phyloP scores from a whole-genome alignment of 2,797 vertebrate genomes.

The Carcharodon carcharias region DNA sequence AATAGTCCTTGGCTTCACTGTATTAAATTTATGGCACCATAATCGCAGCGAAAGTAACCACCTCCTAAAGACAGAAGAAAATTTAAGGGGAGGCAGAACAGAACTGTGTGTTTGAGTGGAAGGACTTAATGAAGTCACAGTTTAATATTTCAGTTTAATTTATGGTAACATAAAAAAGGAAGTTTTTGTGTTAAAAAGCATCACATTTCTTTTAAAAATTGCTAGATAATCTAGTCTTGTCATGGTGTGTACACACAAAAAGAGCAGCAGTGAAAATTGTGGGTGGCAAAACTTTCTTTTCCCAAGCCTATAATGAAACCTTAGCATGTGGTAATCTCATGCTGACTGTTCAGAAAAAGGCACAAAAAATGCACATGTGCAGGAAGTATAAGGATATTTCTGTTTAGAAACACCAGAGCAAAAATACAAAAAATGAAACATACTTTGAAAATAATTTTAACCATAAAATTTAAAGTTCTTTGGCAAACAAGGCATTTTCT shows the following conservation, averaged over 20 bases:
- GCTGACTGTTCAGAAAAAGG: neutral
- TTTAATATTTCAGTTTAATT: neutral
- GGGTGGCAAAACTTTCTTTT: constrained; percentile 27
- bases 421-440: neutral
- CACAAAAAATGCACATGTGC: constrained; percentile 18
- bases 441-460: constrained; percentile 20
- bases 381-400: constrained; percentile 29
- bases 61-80: neutral
- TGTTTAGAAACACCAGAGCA: neutral
- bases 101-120: neutral
- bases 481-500: neutral
- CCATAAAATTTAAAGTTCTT: neutral
- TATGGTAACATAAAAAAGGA: neutral
- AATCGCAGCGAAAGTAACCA: neutral
- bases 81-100: neutral
- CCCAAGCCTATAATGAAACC: constrained; percentile 29
- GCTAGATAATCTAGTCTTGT: neutral
- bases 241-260: neutral
- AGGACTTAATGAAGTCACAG: neutral
- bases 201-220: neutral
- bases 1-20: neutral
- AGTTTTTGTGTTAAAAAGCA: neutral
- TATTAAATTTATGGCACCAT: neutral
- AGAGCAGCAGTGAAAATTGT: constrained; percentile 15
- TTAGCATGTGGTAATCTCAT: constrained; percentile 26